phyloP scores from a whole-genome alignment of 2,113 vertebrate species.

The Pipra filicauda region DNA sequence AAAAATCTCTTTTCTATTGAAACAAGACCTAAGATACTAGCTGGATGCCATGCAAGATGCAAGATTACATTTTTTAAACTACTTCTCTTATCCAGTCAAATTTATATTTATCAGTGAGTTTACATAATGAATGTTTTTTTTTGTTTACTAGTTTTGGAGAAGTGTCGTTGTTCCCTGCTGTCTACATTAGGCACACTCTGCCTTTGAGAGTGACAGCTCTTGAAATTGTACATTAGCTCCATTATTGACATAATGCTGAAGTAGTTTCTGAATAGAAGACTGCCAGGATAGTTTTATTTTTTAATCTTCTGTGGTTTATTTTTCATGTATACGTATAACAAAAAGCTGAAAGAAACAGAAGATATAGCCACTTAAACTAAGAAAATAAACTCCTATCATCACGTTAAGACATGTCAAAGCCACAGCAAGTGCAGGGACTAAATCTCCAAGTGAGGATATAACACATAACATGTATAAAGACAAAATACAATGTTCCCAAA shows the following conservation, averaged over 20 bases:
- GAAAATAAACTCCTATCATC: neutral
- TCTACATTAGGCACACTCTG: neutral
- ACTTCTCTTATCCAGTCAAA: neutral
- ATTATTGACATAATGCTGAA: slow-evolving; percentile 34
- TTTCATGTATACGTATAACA: neutral
- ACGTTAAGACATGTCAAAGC: neutral
- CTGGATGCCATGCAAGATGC: neutral
- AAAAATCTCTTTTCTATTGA: neutral
- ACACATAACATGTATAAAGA: neutral
- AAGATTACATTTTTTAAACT: neutral
- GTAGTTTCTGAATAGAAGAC: slow-evolving; percentile 1
- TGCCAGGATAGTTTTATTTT: neutral
- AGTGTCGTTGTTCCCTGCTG: slow-evolving; percentile 25
- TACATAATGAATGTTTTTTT: slow-evolving; percentile 50
- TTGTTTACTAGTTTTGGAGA: slow-evolving; percentile 45
- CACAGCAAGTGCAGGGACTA: neutral
- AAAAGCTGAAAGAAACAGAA: neutral
- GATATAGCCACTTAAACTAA: neutral
- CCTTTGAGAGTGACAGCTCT: slow-evolving; percentile 52
- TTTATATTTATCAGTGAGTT: slow-evolving; percentile 2
- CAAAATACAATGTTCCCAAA: neutral
- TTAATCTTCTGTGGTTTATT: slow-evolving; percentile 11
- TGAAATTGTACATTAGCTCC: slow-evolving; percentile 62
- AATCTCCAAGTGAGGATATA: neutral
- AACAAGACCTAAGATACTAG: neutral